Evolutionary conservation across 1,140 invertebrate species (phyloP).

Genomic region (Charaxes varanes): DNA sequence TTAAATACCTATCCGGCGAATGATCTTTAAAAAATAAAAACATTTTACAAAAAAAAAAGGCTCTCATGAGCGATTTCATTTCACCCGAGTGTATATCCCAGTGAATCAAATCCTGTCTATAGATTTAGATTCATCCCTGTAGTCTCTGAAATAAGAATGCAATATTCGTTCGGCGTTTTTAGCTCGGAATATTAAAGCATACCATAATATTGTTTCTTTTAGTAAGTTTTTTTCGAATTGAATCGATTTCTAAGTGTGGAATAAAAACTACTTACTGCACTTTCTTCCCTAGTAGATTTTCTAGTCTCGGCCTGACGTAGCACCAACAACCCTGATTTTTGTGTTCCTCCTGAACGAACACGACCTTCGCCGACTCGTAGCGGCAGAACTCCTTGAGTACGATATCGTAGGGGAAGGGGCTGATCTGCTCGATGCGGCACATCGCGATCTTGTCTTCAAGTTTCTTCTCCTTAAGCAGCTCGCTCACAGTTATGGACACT

Average conservation of each 20-base stretch:
- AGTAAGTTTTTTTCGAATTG: too few relatives aligned
- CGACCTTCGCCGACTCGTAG: slow-evolving; percentile 83
- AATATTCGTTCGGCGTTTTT: too few relatives aligned
- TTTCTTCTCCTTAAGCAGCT: slow-evolving; percentile 79
- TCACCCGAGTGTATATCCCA: too few relatives aligned
- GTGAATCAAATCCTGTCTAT: too few relatives aligned
- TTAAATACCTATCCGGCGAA: too few relatives aligned
- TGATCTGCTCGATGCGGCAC: slow-evolving; percentile 86
- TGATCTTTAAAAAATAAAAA: too few relatives aligned
- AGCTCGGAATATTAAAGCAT: too few relatives aligned
- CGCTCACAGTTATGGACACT: slow-evolving; percentile 88
- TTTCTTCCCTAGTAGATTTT: slow-evolving; percentile 63
- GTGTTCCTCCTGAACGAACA: slow-evolving; percentile 92
- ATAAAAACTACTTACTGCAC: slow-evolving; percentile 48
- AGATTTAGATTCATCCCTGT: neutral
- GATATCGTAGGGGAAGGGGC: slow-evolving; percentile 90
- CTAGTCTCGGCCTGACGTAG: slow-evolving; percentile 66
- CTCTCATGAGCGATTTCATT: too few relatives aligned
- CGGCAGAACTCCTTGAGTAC: slow-evolving; percentile 80
- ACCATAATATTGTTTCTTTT: too few relatives aligned
- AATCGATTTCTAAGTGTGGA: too few relatives aligned
- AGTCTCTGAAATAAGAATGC: too few relatives aligned
- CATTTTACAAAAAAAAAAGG: too few relatives aligned
- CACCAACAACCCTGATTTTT: slow-evolving; percentile 88
- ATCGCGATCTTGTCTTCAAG: slow-evolving; percentile 84